phyloP scores from a whole-genome alignment of 2,888 invertebrate species.

The Uropetala carovei region DNA sequence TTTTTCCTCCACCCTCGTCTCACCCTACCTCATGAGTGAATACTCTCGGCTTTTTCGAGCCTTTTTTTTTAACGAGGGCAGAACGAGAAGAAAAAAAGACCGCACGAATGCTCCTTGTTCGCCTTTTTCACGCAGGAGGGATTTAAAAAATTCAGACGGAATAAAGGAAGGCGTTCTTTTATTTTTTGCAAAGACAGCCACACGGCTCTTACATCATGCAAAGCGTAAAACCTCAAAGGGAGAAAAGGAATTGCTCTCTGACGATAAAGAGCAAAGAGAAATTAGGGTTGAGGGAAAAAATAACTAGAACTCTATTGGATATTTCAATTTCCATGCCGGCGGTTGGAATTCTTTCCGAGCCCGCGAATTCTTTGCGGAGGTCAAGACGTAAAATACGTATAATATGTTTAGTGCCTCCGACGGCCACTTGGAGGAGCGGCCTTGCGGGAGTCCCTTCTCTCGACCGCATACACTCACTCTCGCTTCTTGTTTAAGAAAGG shows the following conservation, averaged over 20 bases:
- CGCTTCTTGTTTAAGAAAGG: background rate
- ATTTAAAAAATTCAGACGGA: constrained; percentile 2
- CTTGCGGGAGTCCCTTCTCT: background rate
- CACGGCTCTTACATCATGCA: background rate
- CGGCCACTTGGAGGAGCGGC: background rate
- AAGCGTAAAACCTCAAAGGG: background rate
- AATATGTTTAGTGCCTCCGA: background rate
- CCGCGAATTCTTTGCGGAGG: constrained; percentile 6
- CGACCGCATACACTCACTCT: background rate
- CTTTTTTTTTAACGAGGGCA: constrained; percentile 52
- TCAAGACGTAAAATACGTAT: background rate
- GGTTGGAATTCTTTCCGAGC: constrained; percentile 36
- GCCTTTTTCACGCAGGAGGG: background rate
- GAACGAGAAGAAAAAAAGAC: constrained; percentile 44
- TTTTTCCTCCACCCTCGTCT: background rate
- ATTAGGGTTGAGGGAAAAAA: background rate
- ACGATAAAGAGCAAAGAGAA: background rate
- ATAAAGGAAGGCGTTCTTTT: constrained; percentile 53
- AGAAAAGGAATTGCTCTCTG: background rate
- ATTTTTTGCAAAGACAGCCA: constrained; percentile 40
- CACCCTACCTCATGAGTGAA: constrained; percentile 30
- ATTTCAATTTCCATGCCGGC: constrained; percentile 46
- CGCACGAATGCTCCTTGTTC: constrained; percentile 15
- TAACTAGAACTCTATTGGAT: constrained; percentile 28
- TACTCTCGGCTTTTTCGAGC: constrained; percentile 41